These are phyloP conservation scores for Apamea crenata DNA, from an alignment of 2,888 invertebrate species.

Conservation along the genomic window DNA sequence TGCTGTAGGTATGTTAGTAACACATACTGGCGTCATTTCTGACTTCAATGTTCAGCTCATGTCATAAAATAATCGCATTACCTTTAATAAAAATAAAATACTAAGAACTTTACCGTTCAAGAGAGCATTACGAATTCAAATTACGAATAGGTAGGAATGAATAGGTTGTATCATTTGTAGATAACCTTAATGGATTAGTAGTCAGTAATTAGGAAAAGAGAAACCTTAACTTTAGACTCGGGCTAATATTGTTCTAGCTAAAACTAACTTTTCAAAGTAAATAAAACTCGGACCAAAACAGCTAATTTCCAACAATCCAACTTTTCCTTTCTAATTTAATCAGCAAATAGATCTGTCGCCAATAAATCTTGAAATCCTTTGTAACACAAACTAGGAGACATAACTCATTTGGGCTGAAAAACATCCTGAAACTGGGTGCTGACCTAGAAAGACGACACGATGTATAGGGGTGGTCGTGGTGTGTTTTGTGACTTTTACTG, in stretches of 20 bases:
- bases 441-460: slow-evolving; percentile 81
- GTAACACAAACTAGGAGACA: slow-evolving; percentile 66
- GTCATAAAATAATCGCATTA: not conserved
- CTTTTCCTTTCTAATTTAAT: slow-evolving; percentile 39
- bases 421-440: slow-evolving; percentile 77
- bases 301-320: slow-evolving; percentile 13
- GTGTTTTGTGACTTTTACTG: slow-evolving; percentile 6
- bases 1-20: not conserved
- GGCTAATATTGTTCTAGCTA: not conserved
- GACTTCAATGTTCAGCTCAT: not conserved
- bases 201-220: too few relatives aligned
- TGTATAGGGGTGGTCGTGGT: not conserved
- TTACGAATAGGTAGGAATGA: too few relatives aligned
- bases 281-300: slow-evolving; percentile 15
- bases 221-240: not conserved
- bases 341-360: slow-evolving; percentile 43
- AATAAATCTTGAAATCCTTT: slow-evolving; percentile 54
- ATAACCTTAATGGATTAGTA: too few relatives aligned
- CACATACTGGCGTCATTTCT: too few relatives aligned
- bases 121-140: not conserved
- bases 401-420: slow-evolving; percentile 82
- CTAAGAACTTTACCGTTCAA: not conserved
- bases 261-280: not conserved
- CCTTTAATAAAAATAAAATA: not conserved
- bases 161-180: too few relatives aligned